Percentiles rank a stretch among this genome's conserved stretches.
Evolutionary conservation across 2,113 vertebrate species (phyloP).

Genomic region (Tursiops truncatus): DNA sequence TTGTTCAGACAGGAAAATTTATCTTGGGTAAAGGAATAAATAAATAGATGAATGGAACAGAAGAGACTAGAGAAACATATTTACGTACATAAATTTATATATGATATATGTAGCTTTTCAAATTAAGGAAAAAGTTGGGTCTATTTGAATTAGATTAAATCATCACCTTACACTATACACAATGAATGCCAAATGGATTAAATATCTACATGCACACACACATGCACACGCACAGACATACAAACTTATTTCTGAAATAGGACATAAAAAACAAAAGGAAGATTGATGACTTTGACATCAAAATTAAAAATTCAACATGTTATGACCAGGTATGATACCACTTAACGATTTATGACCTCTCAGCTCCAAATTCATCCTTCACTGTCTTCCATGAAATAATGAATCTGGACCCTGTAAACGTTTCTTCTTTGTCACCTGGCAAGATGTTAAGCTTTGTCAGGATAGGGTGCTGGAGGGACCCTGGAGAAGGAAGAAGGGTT

Average conservation of each 20-base stretch:
- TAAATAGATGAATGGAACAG: background rate
- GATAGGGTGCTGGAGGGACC: background rate
- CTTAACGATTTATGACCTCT: background rate
- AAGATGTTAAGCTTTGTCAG: background rate
- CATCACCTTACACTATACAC: background rate
- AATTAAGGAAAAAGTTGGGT: background rate
- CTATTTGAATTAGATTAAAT: conserved; percentile 16
- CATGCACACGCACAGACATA: background rate
- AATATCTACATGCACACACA: background rate
- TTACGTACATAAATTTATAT: background rate
- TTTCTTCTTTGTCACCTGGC: background rate
- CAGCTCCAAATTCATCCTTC: background rate
- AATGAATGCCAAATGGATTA: background rate
- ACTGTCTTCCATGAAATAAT: background rate
- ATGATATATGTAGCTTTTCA: background rate
- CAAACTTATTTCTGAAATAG: conserved; percentile 22
- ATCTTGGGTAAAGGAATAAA: background rate
- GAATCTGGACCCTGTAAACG: background rate
- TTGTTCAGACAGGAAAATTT: conserved; percentile 21
- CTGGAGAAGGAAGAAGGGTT: background rate
- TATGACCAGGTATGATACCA: background rate
- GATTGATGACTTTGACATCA: background rate
- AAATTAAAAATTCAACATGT: background rate
- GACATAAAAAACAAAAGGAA: background rate
- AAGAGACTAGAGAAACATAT: background rate